Evolutionary conservation across 1,140 invertebrate species (phyloP), one percentile per base, ranked within the genome.

Genomic region (Apis cerana): DNA sequence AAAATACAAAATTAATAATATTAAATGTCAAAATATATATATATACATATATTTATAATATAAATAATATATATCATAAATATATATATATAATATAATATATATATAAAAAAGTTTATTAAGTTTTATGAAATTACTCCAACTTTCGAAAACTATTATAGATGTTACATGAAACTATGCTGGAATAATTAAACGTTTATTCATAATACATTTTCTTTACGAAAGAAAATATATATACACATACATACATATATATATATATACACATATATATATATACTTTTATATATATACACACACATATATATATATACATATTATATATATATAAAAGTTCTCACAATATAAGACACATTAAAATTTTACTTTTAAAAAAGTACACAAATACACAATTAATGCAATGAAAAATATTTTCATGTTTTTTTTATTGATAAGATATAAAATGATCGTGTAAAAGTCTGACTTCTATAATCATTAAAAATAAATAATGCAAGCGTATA

Each of bases 401-500:
- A 48, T 75, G 68, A 64, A 76, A 61, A 75, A 27, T 82, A 74
- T 76, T 89, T 87, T 84, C 72, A 87, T 75, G 79, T n/a, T 80
- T 75, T 54, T 89, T 89, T 88, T 89, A 89, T 89, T 91, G 81
- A 87, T 61, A 90, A 89, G 88, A 87, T 89, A 83, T 90, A 90
- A 89, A 89, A 90, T 83, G 84, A 89, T 87, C 72, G 79, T 88
- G 65, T 80, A 67, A 80, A 85, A 83, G 50, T 75, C 79, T 65
- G 67, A 54, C 52, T 67, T 74, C 72, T 65, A 85, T 84, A 80
- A 88, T 80, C 64, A 69, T 81, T 78, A 83, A 83, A 82, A 89
- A 84, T 83, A 76, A 88, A 83, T 77, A 71, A 78, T 87, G 83
- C 84, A 89, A 87, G 72, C 76, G 64, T 89, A 87, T 85, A 83